phyloP scores from a whole-genome alignment of 2,113 vertebrate species.

The Myxocyprinus asiaticus region DNA sequence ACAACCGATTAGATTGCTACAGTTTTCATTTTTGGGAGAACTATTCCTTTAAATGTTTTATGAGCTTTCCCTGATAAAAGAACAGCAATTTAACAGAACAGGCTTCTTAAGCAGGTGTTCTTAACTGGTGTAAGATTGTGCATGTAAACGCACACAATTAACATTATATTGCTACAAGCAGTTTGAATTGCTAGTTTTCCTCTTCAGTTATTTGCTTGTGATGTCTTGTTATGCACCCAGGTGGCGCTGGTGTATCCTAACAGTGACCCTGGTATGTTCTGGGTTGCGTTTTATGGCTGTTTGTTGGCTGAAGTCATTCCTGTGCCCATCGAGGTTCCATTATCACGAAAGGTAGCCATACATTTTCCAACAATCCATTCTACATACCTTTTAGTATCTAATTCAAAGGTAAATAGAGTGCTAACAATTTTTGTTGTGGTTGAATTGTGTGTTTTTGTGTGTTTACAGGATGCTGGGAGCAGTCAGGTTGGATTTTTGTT shows the following conservation, averaged over 20 bases:
- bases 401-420: neutral
- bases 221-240: constrained; percentile 63
- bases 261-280: constrained; percentile 98
- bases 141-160: neutral
- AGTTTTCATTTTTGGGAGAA: too few species aligned
- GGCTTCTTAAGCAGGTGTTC: too few species aligned
- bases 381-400: too few species aligned
- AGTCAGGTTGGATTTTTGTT: constrained; percentile 97
- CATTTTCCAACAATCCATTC: too few species aligned
- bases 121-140: too few species aligned
- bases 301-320: constrained; percentile 96
- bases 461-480: constrained; percentile 88
- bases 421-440: neutral
- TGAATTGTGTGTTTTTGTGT: constrained; percentile 14
- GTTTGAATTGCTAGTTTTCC: neutral
- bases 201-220: neutral
- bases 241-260: constrained; percentile 97
- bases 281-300: constrained; percentile 97
- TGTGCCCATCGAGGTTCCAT: constrained; percentile 96
- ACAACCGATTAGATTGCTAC: too few species aligned
- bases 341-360: constrained; percentile 90
- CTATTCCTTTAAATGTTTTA: neutral
- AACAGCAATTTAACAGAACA: too few species aligned
- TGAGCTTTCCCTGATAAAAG: too few species aligned
- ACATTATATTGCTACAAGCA: neutral